A percentile compares a stretch with the other conserved stretches of the same genome.
These are phyloP conservation scores for Synergus umbraculus DNA, from an alignment of 2,888 invertebrate species.

Conservation along the genomic window DNA sequence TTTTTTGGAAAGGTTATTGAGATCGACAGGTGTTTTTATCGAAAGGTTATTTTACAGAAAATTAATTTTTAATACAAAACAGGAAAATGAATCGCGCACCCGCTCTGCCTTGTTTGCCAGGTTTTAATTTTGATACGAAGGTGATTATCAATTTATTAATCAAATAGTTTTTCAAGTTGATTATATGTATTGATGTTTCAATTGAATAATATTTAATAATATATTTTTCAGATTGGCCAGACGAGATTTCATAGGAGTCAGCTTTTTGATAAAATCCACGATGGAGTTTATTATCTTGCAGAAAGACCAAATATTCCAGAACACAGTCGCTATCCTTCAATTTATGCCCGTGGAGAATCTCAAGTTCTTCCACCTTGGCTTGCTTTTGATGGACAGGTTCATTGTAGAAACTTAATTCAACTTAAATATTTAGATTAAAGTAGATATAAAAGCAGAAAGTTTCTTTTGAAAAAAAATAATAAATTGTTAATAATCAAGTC, in stretches of 20 bases:
- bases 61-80: not conserved
- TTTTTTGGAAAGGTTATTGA: conserved; percentile 15
- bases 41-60: not conserved
- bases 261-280: conserved; percentile 81
- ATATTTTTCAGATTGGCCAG: conserved; percentile 80
- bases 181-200: not conserved
- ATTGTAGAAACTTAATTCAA: conserved; percentile 35
- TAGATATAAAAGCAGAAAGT: not conserved
- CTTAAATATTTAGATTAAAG: conserved; percentile 5
- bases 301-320: conserved; percentile 82
- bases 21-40: not conserved
- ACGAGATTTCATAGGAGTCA: conserved; percentile 82
- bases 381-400: conserved; percentile 91
- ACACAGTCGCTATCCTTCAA: conserved; percentile 82
- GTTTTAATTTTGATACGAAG: conserved; percentile 83
- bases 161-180: not conserved
- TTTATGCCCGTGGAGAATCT: conserved; percentile 87
- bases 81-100: conserved; percentile 77
- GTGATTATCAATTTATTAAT: conserved; percentile 78
- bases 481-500: conserved; percentile 8
- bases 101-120: conserved; percentile 86
- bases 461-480: not conserved
- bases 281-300: conserved; percentile 81
- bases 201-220: not conserved
- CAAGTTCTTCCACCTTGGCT: conserved; percentile 91